Evolutionary conservation across 2,113 vertebrate genomes (phyloP).

Genomic region (Crotalus tigris): DNA sequence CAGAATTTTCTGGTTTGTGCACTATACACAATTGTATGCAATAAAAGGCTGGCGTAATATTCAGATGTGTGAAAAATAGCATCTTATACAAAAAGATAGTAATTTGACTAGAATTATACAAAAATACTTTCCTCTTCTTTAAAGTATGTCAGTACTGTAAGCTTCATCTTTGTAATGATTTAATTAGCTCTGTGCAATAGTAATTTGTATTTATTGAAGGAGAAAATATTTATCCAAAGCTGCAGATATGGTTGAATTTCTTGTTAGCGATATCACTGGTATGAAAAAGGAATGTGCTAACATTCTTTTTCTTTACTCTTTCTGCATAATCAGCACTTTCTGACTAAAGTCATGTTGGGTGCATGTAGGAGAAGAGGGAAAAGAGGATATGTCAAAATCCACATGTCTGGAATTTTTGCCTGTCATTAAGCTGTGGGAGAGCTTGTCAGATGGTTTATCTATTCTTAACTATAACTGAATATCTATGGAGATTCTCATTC

Average conservation of each 20-base stretch:
- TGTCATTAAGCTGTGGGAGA: background rate
- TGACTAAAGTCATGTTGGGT: background rate
- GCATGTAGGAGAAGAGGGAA: background rate
- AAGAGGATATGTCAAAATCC: background rate
- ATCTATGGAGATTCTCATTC: background rate
- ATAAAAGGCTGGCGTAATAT: background rate
- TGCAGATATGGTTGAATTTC: slow-evolving; percentile 12
- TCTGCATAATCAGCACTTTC: slow-evolving; percentile 21
- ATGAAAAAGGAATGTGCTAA: background rate
- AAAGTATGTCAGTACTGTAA: background rate
- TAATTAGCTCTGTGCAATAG: background rate
- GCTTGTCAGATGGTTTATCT: background rate
- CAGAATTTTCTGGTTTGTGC: background rate
- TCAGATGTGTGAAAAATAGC: background rate
- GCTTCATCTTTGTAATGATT: background rate
- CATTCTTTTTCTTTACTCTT: background rate
- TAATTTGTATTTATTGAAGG: background rate
- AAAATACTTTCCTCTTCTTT: background rate
- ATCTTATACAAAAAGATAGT: background rate
- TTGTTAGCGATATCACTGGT: slow-evolving; percentile 16
- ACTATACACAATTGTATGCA: background rate
- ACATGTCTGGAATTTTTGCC: background rate
- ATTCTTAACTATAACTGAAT: background rate
- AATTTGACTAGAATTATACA: background rate
- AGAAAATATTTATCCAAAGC: slow-evolving; percentile 1